A percentile compares a stretch with the other conserved stretches of the same genome.
These are phyloP conservation scores for Hozukius guyotensis DNA, from an alignment of 2,797 vertebrate genomes.

Conservation along the genomic window DNA sequence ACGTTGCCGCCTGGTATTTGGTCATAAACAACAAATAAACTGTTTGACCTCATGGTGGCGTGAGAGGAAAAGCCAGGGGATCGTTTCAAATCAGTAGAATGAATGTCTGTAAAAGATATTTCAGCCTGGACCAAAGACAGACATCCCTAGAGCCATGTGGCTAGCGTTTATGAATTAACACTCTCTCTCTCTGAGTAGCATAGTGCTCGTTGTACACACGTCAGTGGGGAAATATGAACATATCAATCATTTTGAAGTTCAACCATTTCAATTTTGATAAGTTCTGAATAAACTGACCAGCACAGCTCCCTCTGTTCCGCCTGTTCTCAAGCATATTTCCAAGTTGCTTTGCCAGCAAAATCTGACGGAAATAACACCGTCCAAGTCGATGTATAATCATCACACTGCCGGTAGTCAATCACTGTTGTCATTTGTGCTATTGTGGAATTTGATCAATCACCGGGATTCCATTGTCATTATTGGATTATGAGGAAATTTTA, in stretches of 20 bases:
- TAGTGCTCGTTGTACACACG: not conserved
- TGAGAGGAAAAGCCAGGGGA: not conserved
- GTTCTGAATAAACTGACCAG: conserved; percentile 4
- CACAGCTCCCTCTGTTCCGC: not conserved
- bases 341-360: conserved; percentile 15
- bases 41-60: not conserved
- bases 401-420: conserved; percentile 12
- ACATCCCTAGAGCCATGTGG: not conserved
- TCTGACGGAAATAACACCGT: not conserved
- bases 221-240: not conserved
- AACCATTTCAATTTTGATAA: not conserved
- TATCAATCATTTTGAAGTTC: conserved; percentile 10
- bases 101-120: not conserved
- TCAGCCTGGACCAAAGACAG: not conserved
- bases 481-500: conserved; percentile 50
- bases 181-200: not conserved
- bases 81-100: not conserved
- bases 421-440: conserved; percentile 25
- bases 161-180: not conserved
- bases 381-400: conserved; percentile 12
- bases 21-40: not conserved
- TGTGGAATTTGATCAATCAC: conserved; percentile 25
- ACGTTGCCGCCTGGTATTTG: too few relatives aligned
- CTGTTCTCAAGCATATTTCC: not conserved
- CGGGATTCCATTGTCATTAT: not conserved